Evolutionary conservation across 2,888 invertebrate species (phyloP).

Genomic region (Agonum fuliginosum): DNA sequence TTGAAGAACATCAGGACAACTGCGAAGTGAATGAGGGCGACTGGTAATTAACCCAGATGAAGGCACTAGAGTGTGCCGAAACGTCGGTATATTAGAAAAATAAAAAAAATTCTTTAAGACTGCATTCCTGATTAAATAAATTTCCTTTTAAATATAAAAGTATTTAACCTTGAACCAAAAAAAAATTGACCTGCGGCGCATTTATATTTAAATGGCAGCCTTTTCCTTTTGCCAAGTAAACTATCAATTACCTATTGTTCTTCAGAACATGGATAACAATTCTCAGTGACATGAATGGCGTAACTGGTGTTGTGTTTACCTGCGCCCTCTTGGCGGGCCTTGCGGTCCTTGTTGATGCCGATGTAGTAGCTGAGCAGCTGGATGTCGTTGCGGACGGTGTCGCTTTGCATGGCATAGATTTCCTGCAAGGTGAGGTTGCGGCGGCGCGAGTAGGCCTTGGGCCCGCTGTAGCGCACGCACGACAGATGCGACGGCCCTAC

Average conservation of each 20-base stretch:
- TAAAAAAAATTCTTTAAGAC: too few species aligned
- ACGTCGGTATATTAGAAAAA: too few species aligned
- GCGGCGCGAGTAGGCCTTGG: slow-evolving; percentile 85
- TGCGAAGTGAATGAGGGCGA: too few species aligned
- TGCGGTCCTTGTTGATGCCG: slow-evolving; percentile 76
- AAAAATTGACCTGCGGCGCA: too few species aligned
- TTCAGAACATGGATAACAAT: slow-evolving; percentile 1
- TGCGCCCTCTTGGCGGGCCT: slow-evolving; percentile 74
- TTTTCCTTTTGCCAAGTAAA: too few species aligned
- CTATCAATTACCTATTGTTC: neutral
- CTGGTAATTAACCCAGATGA: too few species aligned
- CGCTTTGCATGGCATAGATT: slow-evolving; percentile 76
- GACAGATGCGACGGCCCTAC: slow-evolving; percentile 79
- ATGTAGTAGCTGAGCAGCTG: slow-evolving; percentile 91
- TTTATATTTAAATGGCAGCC: too few species aligned
- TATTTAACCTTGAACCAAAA: too few species aligned
- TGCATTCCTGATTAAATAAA: too few species aligned
- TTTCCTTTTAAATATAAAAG: too few species aligned
- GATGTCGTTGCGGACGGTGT: slow-evolving; percentile 88
- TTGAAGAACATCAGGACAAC: too few species aligned
- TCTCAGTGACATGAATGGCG: slow-evolving; percentile 45
- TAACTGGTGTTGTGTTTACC: slow-evolving; percentile 60
- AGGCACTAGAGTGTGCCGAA: too few species aligned
- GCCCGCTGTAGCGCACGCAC: slow-evolving; percentile 89
- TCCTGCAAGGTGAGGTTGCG: slow-evolving; percentile 79